These are phyloP conservation scores for Clivina fossor DNA, from an alignment of 2,888 invertebrate species.

Conservation along the genomic window DNA sequence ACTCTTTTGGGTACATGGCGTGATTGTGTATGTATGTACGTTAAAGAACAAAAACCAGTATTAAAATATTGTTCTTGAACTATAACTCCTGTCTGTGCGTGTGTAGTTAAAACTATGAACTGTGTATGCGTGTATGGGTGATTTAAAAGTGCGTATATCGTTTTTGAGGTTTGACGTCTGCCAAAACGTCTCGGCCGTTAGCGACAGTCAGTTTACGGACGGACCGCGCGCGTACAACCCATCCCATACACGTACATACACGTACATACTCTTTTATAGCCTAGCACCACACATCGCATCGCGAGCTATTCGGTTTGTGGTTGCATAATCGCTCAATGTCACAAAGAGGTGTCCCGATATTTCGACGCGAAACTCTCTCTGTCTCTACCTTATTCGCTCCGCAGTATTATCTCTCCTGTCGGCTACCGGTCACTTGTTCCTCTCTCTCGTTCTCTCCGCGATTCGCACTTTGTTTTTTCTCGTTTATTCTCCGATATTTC, in stretches of 20 bases:
- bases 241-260: too few relatives aligned
- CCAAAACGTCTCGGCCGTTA: slow-evolving; percentile 15
- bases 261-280: too few relatives aligned
- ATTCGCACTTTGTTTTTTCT: neutral
- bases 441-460: slow-evolving; percentile 5
- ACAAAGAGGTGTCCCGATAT: slow-evolving; percentile 30
- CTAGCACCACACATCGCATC: neutral
- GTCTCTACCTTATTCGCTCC: slow-evolving; percentile 3
- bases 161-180: slow-evolving; percentile 1
- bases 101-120: neutral
- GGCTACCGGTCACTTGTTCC: slow-evolving; percentile 8
- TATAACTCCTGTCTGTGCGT: too few relatives aligned
- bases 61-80: too few relatives aligned
- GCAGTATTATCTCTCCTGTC: neutral
- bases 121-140: neutral
- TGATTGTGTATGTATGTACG: too few relatives aligned
- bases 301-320: slow-evolving; percentile 13
- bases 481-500: too few relatives aligned
- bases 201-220: too few relatives aligned
- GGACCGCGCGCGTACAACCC: too few relatives aligned
- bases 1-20: too few relatives aligned
- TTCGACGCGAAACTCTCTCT: too few relatives aligned
- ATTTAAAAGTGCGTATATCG: slow-evolving; percentile 16
- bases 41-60: too few relatives aligned
- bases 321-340: slow-evolving; percentile 34